phyloP scores from a whole-genome alignment of 2,888 invertebrate species.

The Trisateles emortualis region DNA sequence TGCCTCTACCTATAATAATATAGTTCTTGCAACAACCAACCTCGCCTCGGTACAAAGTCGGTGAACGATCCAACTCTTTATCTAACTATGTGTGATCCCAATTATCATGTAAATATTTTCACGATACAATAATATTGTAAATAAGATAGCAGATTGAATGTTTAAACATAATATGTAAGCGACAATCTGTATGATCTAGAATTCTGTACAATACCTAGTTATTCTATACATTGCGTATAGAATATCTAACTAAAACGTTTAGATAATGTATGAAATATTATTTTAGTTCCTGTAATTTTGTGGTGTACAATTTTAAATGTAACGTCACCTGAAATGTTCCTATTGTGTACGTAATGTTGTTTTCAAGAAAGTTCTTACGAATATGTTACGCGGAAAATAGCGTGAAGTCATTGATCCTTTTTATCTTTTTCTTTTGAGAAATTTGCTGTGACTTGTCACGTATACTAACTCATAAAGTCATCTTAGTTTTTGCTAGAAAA shows the following conservation, averaged over 20 bases:
- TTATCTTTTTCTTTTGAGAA: neutral
- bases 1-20: no score
- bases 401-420: slow-evolving; percentile 1
- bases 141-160: slow-evolving; percentile 32
- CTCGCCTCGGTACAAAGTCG: no score
- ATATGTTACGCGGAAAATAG: neutral
- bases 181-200: slow-evolving; percentile 19
- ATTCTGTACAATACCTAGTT: no score
- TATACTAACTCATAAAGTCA: neutral
- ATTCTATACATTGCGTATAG: no score
- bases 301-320: slow-evolving; percentile 33
- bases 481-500: neutral
- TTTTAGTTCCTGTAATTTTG: no score
- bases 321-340: slow-evolving; percentile 11
- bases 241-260: no score
- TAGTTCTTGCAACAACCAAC: no score
- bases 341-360: neutral
- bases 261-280: no score
- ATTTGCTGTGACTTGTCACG: neutral
- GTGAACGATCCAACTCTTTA: slow-evolving; percentile 14
- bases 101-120: slow-evolving; percentile 40
- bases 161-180: slow-evolving; percentile 19
- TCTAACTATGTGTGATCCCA: slow-evolving; percentile 21
- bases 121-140: slow-evolving; percentile 9
- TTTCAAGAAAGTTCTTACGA: neutral